Percentiles rank a stretch among this genome's conserved stretches.
phyloP scores from a whole-genome alignment of 2,113 vertebrate species.

The Daubentonia madagascariensis region DNA sequence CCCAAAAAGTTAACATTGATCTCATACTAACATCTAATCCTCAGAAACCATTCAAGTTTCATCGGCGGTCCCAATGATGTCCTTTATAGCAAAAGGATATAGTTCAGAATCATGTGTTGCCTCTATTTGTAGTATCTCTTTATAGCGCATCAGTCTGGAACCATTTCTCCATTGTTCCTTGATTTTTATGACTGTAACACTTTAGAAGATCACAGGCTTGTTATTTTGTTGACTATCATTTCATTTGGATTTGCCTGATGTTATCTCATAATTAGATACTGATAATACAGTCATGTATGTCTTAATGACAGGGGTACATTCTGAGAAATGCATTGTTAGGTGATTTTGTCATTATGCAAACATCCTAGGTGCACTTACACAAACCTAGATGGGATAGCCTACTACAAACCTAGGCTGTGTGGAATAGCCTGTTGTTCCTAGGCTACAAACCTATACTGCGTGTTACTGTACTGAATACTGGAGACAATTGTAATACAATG shows the following conservation, averaged over 20 bases:
- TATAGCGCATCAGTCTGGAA: background rate
- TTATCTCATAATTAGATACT: background rate
- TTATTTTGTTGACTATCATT: background rate
- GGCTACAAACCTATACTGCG: rapidly evolving
- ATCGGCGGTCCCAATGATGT: background rate
- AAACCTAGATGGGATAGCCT: background rate
- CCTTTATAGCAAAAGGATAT: background rate
- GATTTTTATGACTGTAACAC: background rate
- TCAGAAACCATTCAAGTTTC: background rate
- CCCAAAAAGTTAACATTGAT: background rate
- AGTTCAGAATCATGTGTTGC: background rate
- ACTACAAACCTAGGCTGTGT: background rate
- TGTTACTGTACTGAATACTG: background rate
- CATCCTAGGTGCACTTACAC: background rate
- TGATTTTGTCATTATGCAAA: background rate
- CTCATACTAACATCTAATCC: background rate
- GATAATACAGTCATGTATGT: background rate
- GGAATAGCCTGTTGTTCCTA: background rate
- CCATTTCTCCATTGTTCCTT: background rate
- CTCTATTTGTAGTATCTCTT: background rate
- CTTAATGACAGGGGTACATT: background rate
- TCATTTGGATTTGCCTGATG: background rate
- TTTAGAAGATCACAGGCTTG: background rate
- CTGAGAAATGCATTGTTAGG: background rate
- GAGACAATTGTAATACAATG: background rate